Base-by-base conservation (phyloP, 2,888 invertebrate species). In the Eledona agricola region DNA sequence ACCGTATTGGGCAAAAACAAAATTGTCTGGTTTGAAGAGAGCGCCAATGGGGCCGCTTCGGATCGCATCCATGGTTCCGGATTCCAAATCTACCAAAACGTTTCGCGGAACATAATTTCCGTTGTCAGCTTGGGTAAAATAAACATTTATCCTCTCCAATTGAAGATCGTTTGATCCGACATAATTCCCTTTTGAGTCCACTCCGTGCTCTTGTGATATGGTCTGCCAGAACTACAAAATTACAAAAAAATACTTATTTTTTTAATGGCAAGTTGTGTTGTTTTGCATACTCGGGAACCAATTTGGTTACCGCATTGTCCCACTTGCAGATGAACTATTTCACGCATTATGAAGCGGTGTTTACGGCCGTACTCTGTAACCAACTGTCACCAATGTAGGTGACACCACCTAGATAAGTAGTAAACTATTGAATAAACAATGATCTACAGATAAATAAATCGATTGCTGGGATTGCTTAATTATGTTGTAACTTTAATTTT, bases 11-110 rank as follows among this genome's bases (percentile, higher is more conserved):
- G 84, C 86, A 65, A 87, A 88, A 46, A 58, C 29, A 16, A 51
- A 51, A 25, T 49, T 47, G 25, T 61, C 57, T 1, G 61, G 61
- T 9, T 59, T 85, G 42, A 61, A 67, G 16, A 65, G 51, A 5
- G 42, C 43, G 0, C 66, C 67, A 17, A 59, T 59, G 5, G 81
- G 81, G 16, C 83, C 81, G 10, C 82, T 80, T 42, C 89, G 79
- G 5, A 89, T 86, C 0, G 86, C 83, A 73, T 89, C 89, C 87
- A 90, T 89, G 23, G 89, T 89, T 4, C 89, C 88, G 1, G 89
- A 89, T 71, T 90, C 89, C 55, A 90, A 77, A 71, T 90, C 90
- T 6, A 90, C 85, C 35, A 90, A 75, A 34, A 89, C 80, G 10
- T 88, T 86, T 57, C 89, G 77, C 0, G 89, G 89, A 12, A 89